Evolutionary conservation across 23 tunicate genomes (phyloP).

Genomic region (Ciona savignyi): DNA sequence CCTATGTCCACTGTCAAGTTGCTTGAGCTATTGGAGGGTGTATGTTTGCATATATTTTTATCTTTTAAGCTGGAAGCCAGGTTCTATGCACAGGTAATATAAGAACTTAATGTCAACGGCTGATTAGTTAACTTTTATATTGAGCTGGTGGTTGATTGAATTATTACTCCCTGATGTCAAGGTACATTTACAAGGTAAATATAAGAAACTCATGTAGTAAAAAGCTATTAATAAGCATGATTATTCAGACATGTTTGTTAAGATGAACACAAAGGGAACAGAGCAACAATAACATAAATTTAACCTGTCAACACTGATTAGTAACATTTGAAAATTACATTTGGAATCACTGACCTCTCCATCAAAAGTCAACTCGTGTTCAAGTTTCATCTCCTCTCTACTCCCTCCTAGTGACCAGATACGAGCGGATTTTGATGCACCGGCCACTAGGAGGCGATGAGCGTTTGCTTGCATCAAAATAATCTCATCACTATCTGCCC

Average conservation of each 20-base stretch:
- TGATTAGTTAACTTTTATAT: too few species aligned
- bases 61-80: too few species aligned
- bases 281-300: not conserved
- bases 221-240: too few species aligned
- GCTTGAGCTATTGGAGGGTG: too few species aligned
- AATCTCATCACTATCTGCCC: conserved; percentile 65
- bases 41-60: too few species aligned
- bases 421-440: conserved; percentile 32
- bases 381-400: conserved; percentile 39
- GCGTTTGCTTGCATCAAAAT: conserved; percentile 33
- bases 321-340: not conserved
- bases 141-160: too few species aligned
- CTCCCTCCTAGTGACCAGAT: conserved; percentile 61
- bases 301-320: not conserved
- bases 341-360: conserved; percentile 26
- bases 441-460: conserved; percentile 51
- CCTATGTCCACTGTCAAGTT: too few species aligned
- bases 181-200: too few species aligned
- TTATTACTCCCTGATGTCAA: not conserved
- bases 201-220: not conserved
- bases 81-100: too few species aligned
- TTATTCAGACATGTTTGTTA: not conserved
- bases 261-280: not conserved
- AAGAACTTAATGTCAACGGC: too few species aligned
- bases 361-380: conserved; percentile 51